phyloP scores from a whole-genome alignment of 2,797 vertebrate genomes.

The Xenentodon cancila region DNA sequence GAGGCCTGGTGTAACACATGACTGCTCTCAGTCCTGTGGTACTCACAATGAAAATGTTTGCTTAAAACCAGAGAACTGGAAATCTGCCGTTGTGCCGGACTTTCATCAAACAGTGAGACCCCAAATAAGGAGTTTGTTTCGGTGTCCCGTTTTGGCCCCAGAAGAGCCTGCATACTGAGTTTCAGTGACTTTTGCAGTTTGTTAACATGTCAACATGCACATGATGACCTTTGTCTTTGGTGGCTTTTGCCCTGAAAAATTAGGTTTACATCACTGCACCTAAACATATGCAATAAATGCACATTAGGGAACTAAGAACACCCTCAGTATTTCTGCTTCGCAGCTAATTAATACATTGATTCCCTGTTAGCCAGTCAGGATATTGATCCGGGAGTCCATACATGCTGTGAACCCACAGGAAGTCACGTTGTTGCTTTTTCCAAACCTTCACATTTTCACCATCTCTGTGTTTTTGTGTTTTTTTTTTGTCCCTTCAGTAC shows the following conservation, averaged over 20 bases:
- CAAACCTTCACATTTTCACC: background rate
- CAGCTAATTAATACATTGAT: slow-evolving; percentile 54
- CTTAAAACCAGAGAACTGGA: slow-evolving; percentile 7
- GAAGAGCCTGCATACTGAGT: background rate
- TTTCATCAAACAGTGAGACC: background rate
- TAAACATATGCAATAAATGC: background rate
- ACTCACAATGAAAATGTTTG: slow-evolving; percentile 20
- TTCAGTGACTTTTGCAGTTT: slow-evolving; percentile 3
- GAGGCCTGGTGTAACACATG: slow-evolving; percentile 6
- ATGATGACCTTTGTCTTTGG: background rate
- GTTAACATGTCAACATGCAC: slow-evolving; percentile 2
- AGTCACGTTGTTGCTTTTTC: background rate
- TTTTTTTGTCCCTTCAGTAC: slow-evolving; percentile 47
- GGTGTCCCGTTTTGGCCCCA: slow-evolving; percentile 9
- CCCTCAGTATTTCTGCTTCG: slow-evolving; percentile 20
- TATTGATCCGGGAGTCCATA: slow-evolving; percentile 41
- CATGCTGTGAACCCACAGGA: slow-evolving; percentile 13
- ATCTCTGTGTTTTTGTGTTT: slow-evolving; percentile 3
- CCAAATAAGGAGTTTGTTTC: background rate
- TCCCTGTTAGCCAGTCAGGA: slow-evolving; percentile 37
- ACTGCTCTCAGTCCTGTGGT: background rate
- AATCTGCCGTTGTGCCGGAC: slow-evolving; percentile 4
- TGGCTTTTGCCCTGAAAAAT: background rate
- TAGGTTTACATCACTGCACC: background rate
- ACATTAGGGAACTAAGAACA: background rate